A percentile compares a stretch with the other conserved stretches of the same genome.
phyloP scores from a whole-genome alignment of 92 coral and sea anemone genomes.

The Siderastrea siderea region DNA sequence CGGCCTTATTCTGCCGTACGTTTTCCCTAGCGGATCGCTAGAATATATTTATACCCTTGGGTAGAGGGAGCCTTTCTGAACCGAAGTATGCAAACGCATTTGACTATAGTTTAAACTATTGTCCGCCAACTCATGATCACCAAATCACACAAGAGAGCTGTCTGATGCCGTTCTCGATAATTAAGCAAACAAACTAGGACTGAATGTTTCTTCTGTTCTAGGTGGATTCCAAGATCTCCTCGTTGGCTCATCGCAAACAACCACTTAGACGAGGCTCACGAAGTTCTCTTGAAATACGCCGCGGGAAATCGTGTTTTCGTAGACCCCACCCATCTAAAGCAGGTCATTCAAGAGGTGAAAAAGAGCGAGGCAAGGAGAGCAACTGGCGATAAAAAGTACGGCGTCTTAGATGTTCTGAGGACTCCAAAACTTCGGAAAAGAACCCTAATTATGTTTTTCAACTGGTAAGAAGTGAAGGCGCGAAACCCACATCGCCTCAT shows the following conservation, averaged over 20 bases:
- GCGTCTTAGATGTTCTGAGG: constrained; percentile 60
- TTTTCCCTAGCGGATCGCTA: too few relatives aligned
- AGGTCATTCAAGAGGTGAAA: constrained; percentile 66
- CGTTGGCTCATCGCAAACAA: constrained; percentile 89
- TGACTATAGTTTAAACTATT: too few relatives aligned
- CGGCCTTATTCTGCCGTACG: too few relatives aligned
- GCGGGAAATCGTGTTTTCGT: constrained; percentile 66
- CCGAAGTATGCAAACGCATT: too few relatives aligned
- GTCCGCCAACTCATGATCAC: too few relatives aligned
- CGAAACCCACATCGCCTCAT: too few relatives aligned
- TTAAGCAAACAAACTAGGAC: too few relatives aligned
- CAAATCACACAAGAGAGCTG: too few relatives aligned
- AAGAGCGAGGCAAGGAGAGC: constrained; percentile 57
- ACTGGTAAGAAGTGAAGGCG: constrained; percentile 65
- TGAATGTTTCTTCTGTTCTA: neutral
- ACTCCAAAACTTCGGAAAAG: constrained; percentile 80
- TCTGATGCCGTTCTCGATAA: neutral
- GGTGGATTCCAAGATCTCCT: constrained; percentile 87
- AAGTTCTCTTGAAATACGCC: constrained; percentile 70
- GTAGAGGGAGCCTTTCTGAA: too few relatives aligned
- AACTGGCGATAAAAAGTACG: constrained; percentile 1
- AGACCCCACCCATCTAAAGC: constrained; percentile 54
- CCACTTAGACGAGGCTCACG: constrained; percentile 82
- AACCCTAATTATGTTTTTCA: constrained; percentile 71
- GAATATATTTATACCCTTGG: too few relatives aligned